Conservation (phyloP, 2,113 vertebrate genomes). For the Rattus norvegicus region GRCr8 NC_086028.1:16144501-16145000, state of each 20-base stretch:
- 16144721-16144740: neutral
- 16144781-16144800: neutral
- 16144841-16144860: neutral
- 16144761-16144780: neutral
- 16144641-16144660: neutral
- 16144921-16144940: neutral
- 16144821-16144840: neutral
- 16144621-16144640: neutral
- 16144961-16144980: neutral
- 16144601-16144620: neutral
- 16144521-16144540: no score
- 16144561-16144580: no score
- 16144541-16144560: no score
- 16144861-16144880: neutral
- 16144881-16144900: neutral
- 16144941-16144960: neutral
- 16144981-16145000: neutral
- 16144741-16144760: neutral
- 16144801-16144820: neutral
- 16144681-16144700: neutral
- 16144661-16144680: neutral
- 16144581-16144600: no score
- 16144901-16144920: neutral
- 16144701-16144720: neutral
- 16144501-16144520: no score